Base-by-base conservation (phyloP, 1,140 invertebrate species). In the Tribolium castaneum region DNA sequence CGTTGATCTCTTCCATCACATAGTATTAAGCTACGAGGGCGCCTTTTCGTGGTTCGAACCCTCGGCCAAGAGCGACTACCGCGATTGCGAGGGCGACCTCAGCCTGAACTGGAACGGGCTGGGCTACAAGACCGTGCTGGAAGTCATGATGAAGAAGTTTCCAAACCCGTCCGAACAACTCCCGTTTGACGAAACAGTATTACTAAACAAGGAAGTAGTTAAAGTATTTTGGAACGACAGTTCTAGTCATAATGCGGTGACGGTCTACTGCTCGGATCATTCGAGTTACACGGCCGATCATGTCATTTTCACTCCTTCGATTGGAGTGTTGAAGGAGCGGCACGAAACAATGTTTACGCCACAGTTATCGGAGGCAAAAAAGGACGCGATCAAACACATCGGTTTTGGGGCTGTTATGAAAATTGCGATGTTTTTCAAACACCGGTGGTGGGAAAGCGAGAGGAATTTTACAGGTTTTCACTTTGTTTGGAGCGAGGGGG, bases 321-420 rank as follows among this genome's bases (percentile, higher is more conserved):
- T 94, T 50, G 93, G 92, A 6, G 92, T 94, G 10, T 83, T 94
- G 1, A 93, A 94, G 85, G 89, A 91, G 71, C 88, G 87, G 79
- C 87, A 91, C 81, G 70, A 80, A 3, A 79, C 84, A 14, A 80
- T 94, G 3, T 94, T 94, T 83, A 86, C 83, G n/a, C 92, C 92
- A 3, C 78, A 86, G 10, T 81, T 94, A 50, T 90, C 92, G 0
- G 71, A 84, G 13, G 83, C 89, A 9, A 94, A 94, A 86, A 81
- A 90, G 1, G 86, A 86, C 14, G 87, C 90, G 0, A 93, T 94
- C 22, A 87, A 91, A 84, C 89, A 89, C 7, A 84, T 95, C 1
- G 90, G 90, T 9, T 89, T 94, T 80, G 94, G 93, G 34, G 90
- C 91, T 1, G 90, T 95, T 0, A 90, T 94, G 83, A 96, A 96